Percentiles rank a stretch among this genome's conserved stretches.
phyloP scores from a whole-genome alignment of 2,888 invertebrate genomes.

The Caenorhabditis drosophilae region DNA sequence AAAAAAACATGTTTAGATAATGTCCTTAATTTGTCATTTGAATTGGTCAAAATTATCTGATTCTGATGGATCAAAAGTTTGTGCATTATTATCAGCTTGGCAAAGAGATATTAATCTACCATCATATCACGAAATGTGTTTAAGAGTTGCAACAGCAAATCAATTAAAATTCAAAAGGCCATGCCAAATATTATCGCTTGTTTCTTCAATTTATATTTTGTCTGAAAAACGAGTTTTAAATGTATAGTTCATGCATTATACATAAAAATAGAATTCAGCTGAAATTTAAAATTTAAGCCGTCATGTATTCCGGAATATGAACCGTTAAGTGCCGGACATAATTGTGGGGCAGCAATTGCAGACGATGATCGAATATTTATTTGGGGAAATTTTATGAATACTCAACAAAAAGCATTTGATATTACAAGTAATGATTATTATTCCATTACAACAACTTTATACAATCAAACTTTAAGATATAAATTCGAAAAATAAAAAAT shows the following conservation, averaged over 20 bases:
- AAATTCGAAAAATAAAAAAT: constrained; percentile 12
- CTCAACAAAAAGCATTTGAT: constrained; percentile 32
- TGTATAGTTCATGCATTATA: neutral
- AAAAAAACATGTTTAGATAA: too few species aligned
- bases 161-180: constrained; percentile 23
- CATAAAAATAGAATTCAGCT: neutral
- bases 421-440: constrained; percentile 18
- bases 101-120: constrained; percentile 31
- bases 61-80: constrained; percentile 24
- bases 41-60: constrained; percentile 37
- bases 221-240: constrained; percentile 12
- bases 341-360: constrained; percentile 50
- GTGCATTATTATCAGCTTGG: constrained; percentile 35
- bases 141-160: constrained; percentile 18
- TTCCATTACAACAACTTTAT: too few species aligned
- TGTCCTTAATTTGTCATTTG: constrained; percentile 39
- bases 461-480: constrained; percentile 7
- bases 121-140: constrained; percentile 41
- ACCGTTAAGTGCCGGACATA: constrained; percentile 47
- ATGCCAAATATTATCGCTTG: constrained; percentile 38
- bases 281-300: constrained; percentile 1
- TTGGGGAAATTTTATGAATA: constrained; percentile 61
- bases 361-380: constrained; percentile 53
- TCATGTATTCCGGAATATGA: constrained; percentile 9
- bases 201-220: constrained; percentile 36